A percentile compares a stretch with the other conserved stretches of the same genome.
Evolutionary conservation across 2,797 vertebrate species (phyloP).

Genomic region (Podarcis siculus): DNA sequence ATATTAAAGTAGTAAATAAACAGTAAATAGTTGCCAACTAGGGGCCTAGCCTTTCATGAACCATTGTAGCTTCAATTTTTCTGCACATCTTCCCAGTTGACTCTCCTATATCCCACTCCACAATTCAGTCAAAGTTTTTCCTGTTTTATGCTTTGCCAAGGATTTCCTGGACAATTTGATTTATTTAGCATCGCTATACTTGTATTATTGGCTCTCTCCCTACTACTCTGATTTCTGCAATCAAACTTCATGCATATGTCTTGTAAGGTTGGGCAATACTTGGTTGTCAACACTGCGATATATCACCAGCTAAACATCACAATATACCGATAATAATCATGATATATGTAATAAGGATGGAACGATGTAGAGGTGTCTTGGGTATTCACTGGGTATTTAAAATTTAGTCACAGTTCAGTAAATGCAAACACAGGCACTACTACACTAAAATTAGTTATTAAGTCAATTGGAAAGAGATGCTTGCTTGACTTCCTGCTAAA

Average conservation of each 20-base stretch:
- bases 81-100: background rate
- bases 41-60: background rate
- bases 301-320: too few species aligned
- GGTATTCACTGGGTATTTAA: background rate
- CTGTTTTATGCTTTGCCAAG: background rate
- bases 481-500: background rate
- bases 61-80: background rate
- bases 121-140: background rate
- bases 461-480: background rate
- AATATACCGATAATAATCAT: too few species aligned
- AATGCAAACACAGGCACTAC: background rate
- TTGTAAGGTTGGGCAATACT: background rate
- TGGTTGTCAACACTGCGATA: background rate
- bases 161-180: background rate
- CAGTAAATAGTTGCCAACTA: background rate
- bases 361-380: background rate
- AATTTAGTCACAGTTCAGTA: background rate
- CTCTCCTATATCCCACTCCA: background rate
- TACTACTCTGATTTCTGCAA: background rate
- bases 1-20: background rate
- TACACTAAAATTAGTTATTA: background rate
- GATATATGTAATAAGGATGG: too few species aligned
- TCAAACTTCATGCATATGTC: background rate
- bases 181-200: background rate
- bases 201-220: background rate